phyloP scores from a whole-genome alignment of 2,888 invertebrate species.

The Spicauda simplicius region DNA sequence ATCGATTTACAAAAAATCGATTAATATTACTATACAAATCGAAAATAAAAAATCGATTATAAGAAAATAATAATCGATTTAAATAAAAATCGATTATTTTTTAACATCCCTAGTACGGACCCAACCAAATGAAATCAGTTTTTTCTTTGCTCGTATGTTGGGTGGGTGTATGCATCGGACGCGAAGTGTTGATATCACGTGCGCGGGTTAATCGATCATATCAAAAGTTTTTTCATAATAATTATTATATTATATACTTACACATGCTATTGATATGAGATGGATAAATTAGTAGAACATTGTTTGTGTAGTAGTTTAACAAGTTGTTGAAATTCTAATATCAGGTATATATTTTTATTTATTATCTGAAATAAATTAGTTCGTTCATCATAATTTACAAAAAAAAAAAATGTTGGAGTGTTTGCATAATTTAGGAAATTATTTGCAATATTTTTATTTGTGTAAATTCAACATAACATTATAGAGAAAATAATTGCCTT shows the following conservation, averaged over 20 bases:
- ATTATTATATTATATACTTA: neutral
- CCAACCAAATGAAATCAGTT: slow-evolving; percentile 55
- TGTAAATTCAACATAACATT: too few species aligned
- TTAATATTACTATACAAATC: too few species aligned
- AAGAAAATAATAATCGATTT: too few species aligned
- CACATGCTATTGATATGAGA: neutral
- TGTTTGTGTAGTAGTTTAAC: neutral
- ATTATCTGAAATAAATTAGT: neutral
- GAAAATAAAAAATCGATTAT: too few species aligned
- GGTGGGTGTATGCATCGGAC: slow-evolving; percentile 56
- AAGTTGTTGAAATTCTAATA: neutral
- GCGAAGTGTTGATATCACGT: slow-evolving; percentile 58
- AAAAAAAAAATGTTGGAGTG: neutral
- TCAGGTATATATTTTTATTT: neutral
- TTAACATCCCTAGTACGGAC: too few species aligned
- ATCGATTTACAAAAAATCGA: too few species aligned
- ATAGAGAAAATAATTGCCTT: too few species aligned
- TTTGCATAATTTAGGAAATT: neutral
- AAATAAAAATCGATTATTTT: too few species aligned
- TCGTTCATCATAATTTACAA: too few species aligned
- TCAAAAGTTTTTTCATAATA: slow-evolving; percentile 1
- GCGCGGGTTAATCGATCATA: slow-evolving; percentile 49
- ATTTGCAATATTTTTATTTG: too few species aligned
- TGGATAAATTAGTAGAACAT: neutral
- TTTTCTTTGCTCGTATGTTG: slow-evolving; percentile 55